Percentiles rank a stretch among this genome's conserved stretches.
Conservation (phyloP, 2,113 vertebrate genomes). For the Odocoileus virginianus region DNA sequence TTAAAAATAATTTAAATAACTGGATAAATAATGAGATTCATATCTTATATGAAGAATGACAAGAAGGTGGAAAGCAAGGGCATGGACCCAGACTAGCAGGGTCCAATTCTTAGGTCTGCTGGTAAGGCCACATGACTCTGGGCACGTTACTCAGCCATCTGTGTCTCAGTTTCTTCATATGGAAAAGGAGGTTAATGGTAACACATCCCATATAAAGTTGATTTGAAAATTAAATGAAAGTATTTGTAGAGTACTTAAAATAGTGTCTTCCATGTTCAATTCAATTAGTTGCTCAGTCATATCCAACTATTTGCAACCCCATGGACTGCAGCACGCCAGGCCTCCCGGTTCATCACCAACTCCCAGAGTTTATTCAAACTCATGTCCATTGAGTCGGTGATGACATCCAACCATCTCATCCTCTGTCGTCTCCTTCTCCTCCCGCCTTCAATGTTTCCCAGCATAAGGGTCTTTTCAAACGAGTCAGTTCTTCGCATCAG, state of each 20-base stretch:
- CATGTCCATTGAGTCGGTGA: not conserved
- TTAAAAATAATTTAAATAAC: not conserved
- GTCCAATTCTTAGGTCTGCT: not conserved
- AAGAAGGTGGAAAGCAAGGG: not conserved
- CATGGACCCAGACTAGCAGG: not conserved
- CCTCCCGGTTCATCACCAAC: not conserved
- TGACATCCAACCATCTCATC: not conserved
- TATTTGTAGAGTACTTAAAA: not conserved
- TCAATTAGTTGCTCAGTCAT: fast-evolving
- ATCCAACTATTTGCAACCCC: not conserved
- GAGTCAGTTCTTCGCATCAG: not conserved
- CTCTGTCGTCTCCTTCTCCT: fast-evolving
- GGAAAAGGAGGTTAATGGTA: not conserved
- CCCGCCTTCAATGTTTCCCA: not conserved
- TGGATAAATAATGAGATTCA: not conserved
- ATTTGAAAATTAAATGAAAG: not conserved
- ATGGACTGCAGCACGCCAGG: not conserved
- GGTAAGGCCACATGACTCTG: too few species aligned
- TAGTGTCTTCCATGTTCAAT: not conserved
- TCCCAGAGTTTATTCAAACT: not conserved
- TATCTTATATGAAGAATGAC: not conserved
- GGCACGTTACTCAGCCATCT: not conserved
- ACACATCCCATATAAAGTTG: not conserved
- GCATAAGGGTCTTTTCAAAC: not conserved
- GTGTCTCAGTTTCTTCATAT: not conserved